Evolutionary conservation across 2,113 vertebrate species (phyloP).

Genomic region (Symphodus melops): DNA sequence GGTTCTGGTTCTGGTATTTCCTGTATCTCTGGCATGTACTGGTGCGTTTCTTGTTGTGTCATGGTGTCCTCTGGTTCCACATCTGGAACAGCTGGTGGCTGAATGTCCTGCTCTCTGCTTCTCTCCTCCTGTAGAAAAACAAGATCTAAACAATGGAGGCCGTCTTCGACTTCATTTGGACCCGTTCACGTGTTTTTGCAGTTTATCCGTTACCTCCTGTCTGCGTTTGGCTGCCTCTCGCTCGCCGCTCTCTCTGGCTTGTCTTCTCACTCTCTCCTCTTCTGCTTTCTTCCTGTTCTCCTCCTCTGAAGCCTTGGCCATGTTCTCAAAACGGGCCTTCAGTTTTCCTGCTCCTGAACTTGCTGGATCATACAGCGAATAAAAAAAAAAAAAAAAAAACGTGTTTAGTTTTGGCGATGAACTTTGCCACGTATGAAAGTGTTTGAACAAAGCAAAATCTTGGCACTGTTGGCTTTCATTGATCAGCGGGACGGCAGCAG

Average conservation of each 20-base stretch:
- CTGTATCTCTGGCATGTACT: slow-evolving; percentile 43
- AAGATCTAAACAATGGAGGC: background rate
- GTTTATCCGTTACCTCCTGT: slow-evolving; percentile 60
- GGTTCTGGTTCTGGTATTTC: slow-evolving; percentile 33
- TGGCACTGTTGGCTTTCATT: background rate
- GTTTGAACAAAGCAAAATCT: no score
- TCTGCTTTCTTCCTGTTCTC: slow-evolving; percentile 85
- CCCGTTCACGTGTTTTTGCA: background rate
- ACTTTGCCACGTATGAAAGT: no score
- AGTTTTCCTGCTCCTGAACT: slow-evolving; percentile 86
- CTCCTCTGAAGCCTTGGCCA: slow-evolving; percentile 86
- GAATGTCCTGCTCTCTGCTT: slow-evolving; percentile 58
- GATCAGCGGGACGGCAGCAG: background rate
- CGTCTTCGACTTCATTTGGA: background rate
- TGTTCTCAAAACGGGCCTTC: slow-evolving; percentile 90
- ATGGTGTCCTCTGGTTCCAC: slow-evolving; percentile 54
- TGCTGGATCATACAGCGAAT: slow-evolving; percentile 46
- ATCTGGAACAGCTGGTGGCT: slow-evolving; percentile 70
- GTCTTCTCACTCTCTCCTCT: slow-evolving; percentile 81
- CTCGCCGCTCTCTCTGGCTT: slow-evolving; percentile 82
- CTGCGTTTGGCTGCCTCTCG: slow-evolving; percentile 67
- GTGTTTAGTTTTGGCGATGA: no score
- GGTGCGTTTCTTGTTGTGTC: slow-evolving; percentile 38
- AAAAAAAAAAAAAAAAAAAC: background rate
- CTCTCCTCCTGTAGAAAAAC: slow-evolving; percentile 64